Percentiles rank a stretch among this genome's conserved stretches.
Evolutionary conservation across 2,888 invertebrate species (phyloP).

Genomic region (Mythimna loreyi): DNA sequence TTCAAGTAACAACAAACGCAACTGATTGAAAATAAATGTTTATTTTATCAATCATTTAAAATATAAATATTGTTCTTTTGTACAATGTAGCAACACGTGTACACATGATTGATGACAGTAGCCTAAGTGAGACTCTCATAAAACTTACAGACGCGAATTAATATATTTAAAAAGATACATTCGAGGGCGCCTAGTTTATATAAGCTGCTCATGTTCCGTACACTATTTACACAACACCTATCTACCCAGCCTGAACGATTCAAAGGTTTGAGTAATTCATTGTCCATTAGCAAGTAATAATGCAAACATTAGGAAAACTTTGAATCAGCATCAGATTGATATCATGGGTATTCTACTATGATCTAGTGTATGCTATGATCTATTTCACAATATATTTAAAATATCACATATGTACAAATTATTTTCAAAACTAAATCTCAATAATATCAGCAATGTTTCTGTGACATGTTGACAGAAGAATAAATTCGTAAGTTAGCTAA

Average conservation of each 20-base stretch:
- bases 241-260: slow-evolving; percentile 67
- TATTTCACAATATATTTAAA: slow-evolving; percentile 89
- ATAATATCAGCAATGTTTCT: slow-evolving; percentile 82
- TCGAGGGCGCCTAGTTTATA: slow-evolving; percentile 67
- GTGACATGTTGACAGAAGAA: slow-evolving; percentile 72
- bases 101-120: slow-evolving; percentile 79
- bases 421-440: slow-evolving; percentile 82
- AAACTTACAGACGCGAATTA: slow-evolving; percentile 73
- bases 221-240: slow-evolving; percentile 75
- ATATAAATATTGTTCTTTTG: slow-evolving; percentile 90
- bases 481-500: slow-evolving; percentile 68
- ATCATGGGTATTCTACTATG: slow-evolving; percentile 81
- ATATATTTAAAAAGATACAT: slow-evolving; percentile 65
- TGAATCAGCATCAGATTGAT: slow-evolving; percentile 76
- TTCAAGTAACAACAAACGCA: slow-evolving; percentile 66
- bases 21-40: slow-evolving; percentile 88
- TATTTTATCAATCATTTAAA: slow-evolving; percentile 90
- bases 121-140: slow-evolving; percentile 79
- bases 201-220: slow-evolving; percentile 69
- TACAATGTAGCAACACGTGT: slow-evolving; percentile 87
- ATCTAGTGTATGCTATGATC: slow-evolving; percentile 79
- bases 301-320: slow-evolving; percentile 74
- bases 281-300: slow-evolving; percentile 68
- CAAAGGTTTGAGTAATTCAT: slow-evolving; percentile 70
- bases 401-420: slow-evolving; percentile 91